Evolutionary conservation across 1,140 invertebrate genomes (phyloP).

Genomic region (Adelges cooleyi): DNA sequence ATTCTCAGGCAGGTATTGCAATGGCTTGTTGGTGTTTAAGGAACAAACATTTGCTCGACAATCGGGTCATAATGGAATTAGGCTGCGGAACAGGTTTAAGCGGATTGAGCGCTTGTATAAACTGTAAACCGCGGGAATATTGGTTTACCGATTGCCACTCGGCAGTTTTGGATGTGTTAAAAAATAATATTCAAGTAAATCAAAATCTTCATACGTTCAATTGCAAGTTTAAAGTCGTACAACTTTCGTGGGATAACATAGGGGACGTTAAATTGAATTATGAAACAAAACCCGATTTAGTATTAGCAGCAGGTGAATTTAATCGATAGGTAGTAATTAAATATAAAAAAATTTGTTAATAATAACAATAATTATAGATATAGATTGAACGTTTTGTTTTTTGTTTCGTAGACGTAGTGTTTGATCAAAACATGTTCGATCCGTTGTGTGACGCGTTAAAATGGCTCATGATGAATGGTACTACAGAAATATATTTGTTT

Average conservation of each 20-base stretch:
- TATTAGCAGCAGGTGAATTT: constrained; percentile 26
- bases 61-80: constrained; percentile 44
- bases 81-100: constrained; percentile 47
- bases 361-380: too few relatives aligned
- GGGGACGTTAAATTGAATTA: background rate
- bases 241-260: background rate
- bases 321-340: too few relatives aligned
- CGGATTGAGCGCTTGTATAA: constrained; percentile 40
- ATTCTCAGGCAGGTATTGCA: constrained; percentile 40
- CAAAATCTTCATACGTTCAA: background rate
- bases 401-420: constrained; percentile 23
- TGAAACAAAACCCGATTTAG: constrained; percentile 13
- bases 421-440: constrained; percentile 13
- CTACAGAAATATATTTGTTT: constrained; percentile 8
- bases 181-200: constrained; percentile 25
- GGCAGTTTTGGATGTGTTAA: constrained; percentile 38
- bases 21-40: constrained; percentile 44
- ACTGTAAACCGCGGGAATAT: constrained; percentile 41
- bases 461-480: background rate
- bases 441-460: constrained; percentile 1
- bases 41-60: constrained; percentile 38
- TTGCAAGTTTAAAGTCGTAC: background rate
- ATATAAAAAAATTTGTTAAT: too few relatives aligned
- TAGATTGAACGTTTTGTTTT: too few relatives aligned
- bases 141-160: constrained; percentile 45